Evolutionary conservation across 2,797 vertebrate species (phyloP).

Genomic region (Spondyliosoma cantharus): DNA sequence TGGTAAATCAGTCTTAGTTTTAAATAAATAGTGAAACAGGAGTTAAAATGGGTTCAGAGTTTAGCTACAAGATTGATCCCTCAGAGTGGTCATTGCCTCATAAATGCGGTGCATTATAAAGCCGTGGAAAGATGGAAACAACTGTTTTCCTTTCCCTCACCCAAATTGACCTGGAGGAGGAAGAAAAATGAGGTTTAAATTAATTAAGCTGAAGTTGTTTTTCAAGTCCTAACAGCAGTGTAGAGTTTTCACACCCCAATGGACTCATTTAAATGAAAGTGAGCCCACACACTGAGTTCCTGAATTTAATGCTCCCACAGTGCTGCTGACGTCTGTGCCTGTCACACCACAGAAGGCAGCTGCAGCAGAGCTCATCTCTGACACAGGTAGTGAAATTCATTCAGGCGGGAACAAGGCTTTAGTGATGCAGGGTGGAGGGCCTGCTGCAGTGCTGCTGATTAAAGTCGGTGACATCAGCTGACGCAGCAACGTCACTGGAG

Average conservation of each 20-base stretch:
- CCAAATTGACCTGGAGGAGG: neutral
- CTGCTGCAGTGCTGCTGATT: conserved; percentile 71
- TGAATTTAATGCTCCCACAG: conserved; percentile 7
- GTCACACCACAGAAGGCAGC: conserved; percentile 17
- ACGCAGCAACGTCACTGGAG: conserved; percentile 43
- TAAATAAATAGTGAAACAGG: too few relatives aligned
- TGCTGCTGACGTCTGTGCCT: conserved; percentile 16
- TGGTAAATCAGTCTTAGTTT: too few relatives aligned
- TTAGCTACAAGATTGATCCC: too few relatives aligned
- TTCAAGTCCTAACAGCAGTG: neutral
- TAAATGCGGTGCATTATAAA: neutral
- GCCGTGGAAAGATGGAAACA: neutral
- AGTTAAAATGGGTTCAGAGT: too few relatives aligned
- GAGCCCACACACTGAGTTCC: neutral
- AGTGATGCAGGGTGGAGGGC: conserved; percentile 51
- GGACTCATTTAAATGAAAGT: neutral
- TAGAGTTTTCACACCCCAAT: neutral
- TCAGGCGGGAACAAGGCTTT: conserved; percentile 40
- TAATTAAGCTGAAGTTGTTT: neutral
- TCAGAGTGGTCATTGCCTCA: neutral
- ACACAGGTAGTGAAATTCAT: conserved; percentile 54
- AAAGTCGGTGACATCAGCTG: conserved; percentile 53
- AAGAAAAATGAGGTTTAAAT: neutral
- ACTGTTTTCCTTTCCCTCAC: neutral
- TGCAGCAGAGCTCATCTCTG: conserved; percentile 54